phyloP scores from a whole-genome alignment of 2,888 invertebrate species.

The Machimus rusticus region DNA sequence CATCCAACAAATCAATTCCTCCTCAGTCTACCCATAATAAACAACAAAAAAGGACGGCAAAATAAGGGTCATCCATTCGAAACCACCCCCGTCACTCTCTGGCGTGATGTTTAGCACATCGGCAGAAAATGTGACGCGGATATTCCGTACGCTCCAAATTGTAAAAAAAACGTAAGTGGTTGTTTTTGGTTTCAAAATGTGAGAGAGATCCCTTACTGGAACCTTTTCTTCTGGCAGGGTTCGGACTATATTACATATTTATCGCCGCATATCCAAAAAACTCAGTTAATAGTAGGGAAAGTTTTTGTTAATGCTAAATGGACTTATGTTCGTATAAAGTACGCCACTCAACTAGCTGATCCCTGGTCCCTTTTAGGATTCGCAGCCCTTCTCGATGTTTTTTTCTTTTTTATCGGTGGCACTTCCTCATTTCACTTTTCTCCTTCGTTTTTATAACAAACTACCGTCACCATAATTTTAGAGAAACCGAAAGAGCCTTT shows the following conservation, averaged over 20 bases:
- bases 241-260: conserved; percentile 32
- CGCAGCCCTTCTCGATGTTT: not conserved
- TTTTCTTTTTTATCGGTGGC: not conserved
- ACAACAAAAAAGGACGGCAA: not conserved
- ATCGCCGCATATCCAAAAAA: not conserved
- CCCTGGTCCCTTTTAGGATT: not conserved
- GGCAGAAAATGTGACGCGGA: not conserved
- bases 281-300: conserved; percentile 1
- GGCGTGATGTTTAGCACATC: conserved; percentile 20
- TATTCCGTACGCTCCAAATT: not conserved
- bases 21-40: not conserved
- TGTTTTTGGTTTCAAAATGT: conserved; percentile 19
- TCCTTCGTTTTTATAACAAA: not conserved
- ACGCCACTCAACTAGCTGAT: conserved; percentile 10
- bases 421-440: not conserved
- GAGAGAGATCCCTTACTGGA: conserved; percentile 20
- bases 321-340: conserved; percentile 16
- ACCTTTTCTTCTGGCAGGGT: not conserved
- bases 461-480: not conserved
- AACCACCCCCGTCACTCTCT: not conserved
- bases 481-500: not conserved
- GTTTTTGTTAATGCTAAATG: conserved; percentile 22
- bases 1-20: conserved; percentile 31
- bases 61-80: not conserved
- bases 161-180: conserved; percentile 7